Evolutionary conservation across 2,797 vertebrate genomes (phyloP).

Genomic region (Anomalospiza imberbis): DNA sequence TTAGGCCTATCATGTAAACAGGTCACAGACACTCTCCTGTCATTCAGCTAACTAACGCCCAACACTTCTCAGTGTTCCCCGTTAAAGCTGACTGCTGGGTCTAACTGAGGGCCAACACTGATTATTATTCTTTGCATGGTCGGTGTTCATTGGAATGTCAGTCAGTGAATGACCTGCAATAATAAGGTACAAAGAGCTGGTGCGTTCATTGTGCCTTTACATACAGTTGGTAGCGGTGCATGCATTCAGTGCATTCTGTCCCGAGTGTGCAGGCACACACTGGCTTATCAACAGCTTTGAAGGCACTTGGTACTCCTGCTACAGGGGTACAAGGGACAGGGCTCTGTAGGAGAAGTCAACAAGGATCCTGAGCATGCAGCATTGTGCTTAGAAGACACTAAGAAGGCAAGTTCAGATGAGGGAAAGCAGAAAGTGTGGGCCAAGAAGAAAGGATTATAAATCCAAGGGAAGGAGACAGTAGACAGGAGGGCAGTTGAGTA

Average conservation of each 20-base stretch:
- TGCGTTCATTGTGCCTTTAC: neutral
- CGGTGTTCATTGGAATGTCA: neutral
- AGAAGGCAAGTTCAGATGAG: neutral
- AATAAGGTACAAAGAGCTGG: neutral
- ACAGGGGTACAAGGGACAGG: neutral
- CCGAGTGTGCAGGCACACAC: neutral
- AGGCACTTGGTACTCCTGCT: neutral
- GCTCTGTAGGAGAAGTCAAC: neutral
- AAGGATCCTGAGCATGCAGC: neutral
- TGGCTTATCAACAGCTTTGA: neutral
- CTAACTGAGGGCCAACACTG: neutral
- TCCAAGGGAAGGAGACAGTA: neutral
- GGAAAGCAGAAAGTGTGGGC: neutral
- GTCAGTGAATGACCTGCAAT: neutral
- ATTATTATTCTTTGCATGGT: neutral
- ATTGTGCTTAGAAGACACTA: neutral
- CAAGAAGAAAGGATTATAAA: neutral
- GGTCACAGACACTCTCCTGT: neutral
- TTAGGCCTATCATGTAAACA: conserved; percentile 29
- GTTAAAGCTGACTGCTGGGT: neutral
- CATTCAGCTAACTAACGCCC: conserved; percentile 15
- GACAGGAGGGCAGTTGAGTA: neutral
- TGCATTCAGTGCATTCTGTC: neutral
- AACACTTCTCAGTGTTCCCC: neutral
- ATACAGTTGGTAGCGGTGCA: neutral